Evolutionary conservation across 2,113 vertebrate species (phyloP), one percentile per base, ranked within the genome.

Genomic region (Chlorocebus sabaeus): DNA sequence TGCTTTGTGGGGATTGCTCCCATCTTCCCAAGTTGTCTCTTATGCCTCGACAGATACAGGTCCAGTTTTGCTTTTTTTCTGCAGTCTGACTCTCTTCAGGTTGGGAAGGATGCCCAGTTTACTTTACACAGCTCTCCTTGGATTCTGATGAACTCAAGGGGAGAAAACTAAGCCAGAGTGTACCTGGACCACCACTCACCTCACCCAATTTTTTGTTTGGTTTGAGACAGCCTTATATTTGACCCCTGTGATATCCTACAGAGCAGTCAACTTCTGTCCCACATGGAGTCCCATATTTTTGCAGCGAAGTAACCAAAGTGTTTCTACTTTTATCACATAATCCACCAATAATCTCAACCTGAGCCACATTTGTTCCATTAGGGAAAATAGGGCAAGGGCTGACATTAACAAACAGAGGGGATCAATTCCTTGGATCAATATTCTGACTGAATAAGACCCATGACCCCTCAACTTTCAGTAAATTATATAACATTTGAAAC

Each of bases 361-460:
- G 64, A 78, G 72, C 9, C 32, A 73, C 13, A 48, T 88, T 83
- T 84, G 80, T 95, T 97, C 59, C 64, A 84, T 95, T 95, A 95
- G 88, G 73, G 27, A 81, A 96, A 95, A 85, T 20, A 90, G 78
- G 45, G 40, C 35, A 80, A 85, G 32, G 81, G 76, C 67, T 72
- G 93, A 79, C 48, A 84, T 80, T 83, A 97, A 82, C 67, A 68
- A 92, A 93, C 75, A 93, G 78, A 84, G 61, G 90, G 38, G 64
- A 96, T 97, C 88, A 73, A 32, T 97, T 96, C 59, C 38, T 88
- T 92, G 25, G 45, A 78, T 97, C 93, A 91, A 2, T 95, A 90
- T 48, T 52, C 76, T 85, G 70, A 97, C 12, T 97, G 89, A 94
- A 85, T 76, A 96, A 92, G 84, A 96, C 25, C 81, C 70, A 92